Base-by-base conservation (phyloP, 2,888 invertebrate genomes). In the Clepsis dumicolana region DNA sequence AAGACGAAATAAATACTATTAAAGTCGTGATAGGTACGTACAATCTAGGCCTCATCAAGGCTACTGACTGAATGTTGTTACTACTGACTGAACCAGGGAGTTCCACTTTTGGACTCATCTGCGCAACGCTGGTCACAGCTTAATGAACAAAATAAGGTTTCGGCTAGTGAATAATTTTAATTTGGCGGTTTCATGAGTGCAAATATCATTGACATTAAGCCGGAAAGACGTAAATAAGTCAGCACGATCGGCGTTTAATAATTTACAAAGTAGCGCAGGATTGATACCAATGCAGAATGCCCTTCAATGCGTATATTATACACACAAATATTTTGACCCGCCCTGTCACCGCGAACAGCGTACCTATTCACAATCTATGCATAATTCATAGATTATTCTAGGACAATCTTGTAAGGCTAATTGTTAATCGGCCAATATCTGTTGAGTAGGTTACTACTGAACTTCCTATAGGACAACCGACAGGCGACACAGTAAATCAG, bases 401-500 rank as follows among this genome's bases (percentile, higher is more conserved):
- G 62, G 61, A 64, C 70, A 69, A 70, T 71, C 66, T 71, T 71
- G 68, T 72, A 72, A 64, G 50, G 65, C 59, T 65, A 70, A 63
- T 64, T 69, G 64, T 60, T 60, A 69, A 64, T 60, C 60, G 48
- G 27, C 67, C 67, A 68, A 67, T 68, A 60, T 48, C 48, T 29
- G 41, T 57, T 52, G 57, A 63, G 63, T 63, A 52, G 50, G 63
- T 50, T 27, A 41, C 48, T 29, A 12, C 44, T 25, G 57, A 38
- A 57, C 63, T 63, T 57, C 67, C 57, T 68, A 52, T 68, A 57
- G 48, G 52, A 57, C 60, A 41, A 86, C 82, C 85, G 73, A 79
- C 32, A 24, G 16, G 59, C 53, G 41, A 73, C 73, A 73, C 75
- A 74, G 85, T 89, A 89, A 89, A 88, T 88, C 88, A 82, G 67